Base-by-base conservation (phyloP, 2,797 vertebrate genomes). In the Ctenochaetus hawaiiensis region DNA sequence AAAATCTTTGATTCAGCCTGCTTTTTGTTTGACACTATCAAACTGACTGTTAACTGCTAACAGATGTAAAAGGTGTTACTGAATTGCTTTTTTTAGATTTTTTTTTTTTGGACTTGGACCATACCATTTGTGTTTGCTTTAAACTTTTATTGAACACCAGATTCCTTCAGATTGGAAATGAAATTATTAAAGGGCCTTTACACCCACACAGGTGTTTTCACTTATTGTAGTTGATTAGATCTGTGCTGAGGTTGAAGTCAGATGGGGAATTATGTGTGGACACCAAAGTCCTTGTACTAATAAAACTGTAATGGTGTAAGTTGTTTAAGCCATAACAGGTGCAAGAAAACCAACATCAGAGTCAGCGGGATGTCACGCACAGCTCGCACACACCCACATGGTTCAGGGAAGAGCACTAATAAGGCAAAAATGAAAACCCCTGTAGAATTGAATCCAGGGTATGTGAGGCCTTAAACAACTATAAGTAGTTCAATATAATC, bases 141-240 rank as follows among this genome's bases (percentile, higher is more conserved):
- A 22, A 63, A 63, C 18, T 45, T 71, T 53, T 43, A 64, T 54
- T n/a, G 47, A 49, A 11, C 11, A 30, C 4, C n/a, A 61, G 39
- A 47, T 74, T 59, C 9, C 6, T 51, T 39, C 23, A 22, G 11
- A 59, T 65, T 13, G 45, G 39, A 39, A 6, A 20, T 68, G 49
- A 61, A 56, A 71, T 49, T 5, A 51, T 23, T 18, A 34, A 23
- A 67, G 13, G 17, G 18, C 22, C 8, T 10, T 44, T 60, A 43
- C 48, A 23, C 48, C 61, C 34, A 37, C 39, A 69, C 56, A 51
- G 56, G 41, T 66, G 56, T 71, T 80, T 52, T 51, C 22, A 72
- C 49, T 59, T 52, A 58, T 30, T 52, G n/a, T 30, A 47, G 20
- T 20, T 75, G 34, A 71, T 75, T 26, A 30, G 71, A 58, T 44